Base-by-base conservation (phyloP, 2,888 invertebrate genomes). In the Lapara coniferarum region DNA sequence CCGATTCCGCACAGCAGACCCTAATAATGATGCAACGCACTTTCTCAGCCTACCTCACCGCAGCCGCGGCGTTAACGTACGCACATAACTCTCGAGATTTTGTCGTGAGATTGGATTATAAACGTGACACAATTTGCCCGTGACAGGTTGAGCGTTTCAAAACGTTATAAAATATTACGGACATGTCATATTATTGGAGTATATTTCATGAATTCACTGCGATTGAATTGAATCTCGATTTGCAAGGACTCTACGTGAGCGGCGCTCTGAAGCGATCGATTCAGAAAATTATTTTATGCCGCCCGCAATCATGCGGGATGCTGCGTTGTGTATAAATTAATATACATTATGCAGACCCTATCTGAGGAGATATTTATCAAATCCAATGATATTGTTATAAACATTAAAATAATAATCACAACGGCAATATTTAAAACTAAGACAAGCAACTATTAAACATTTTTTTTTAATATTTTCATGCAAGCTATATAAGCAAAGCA, bases 231-330 rank as follows among this genome's bases (percentile, higher is more conserved):
- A 80, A 82, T 83, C 19, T 80, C 80, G 77, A 79, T 75, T 78
- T 79, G 74, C 70, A 77, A 81, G 78, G 79, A 81, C 83, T 79
- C 80, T 85, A 88, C 89, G 89, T 89, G 89, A 80, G 78, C 76
- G 73, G 73, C 72, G 77, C 77, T 72, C 71, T 74, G 71, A 78
- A 71, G 73, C 73, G 78, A 77, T 76, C 83, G 81, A 82, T 87
- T 80, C 82, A 77, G 82, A 79, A 84, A 78, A 84, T 85, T 77
- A 79, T 82, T 80, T 77, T 66, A 52, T 66, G 19, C 25, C 66
- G n/a, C 70, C 68, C 46, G 75, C 69, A 77, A 80, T 77, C 70
- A 76, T 66, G 69, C 57, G 66, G 74, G 70, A 77, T 70, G 73
- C 73, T 13, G 73, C 72, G 56, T 12, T 14, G 12, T 59, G 16